Percentiles rank a stretch among this genome's conserved stretches.
phyloP scores from a whole-genome alignment of 2,888 invertebrate genomes.

The Chirona hameri region DNA sequence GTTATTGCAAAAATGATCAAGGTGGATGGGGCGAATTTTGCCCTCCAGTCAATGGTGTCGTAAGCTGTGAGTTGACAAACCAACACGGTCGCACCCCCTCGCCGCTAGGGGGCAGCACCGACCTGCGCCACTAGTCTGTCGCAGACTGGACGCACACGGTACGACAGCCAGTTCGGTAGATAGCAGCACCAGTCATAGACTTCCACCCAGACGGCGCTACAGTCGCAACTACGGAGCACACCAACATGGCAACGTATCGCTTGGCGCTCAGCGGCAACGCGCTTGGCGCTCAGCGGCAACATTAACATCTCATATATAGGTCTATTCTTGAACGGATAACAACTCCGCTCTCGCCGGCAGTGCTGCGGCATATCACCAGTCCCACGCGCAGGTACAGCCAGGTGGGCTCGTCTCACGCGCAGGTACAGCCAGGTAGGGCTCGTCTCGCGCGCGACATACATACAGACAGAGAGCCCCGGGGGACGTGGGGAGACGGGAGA shows the following conservation, averaged over 20 bases:
- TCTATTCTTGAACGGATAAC: neutral
- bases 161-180: neutral
- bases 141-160: neutral
- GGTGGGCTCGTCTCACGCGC: neutral
- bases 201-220: neutral
- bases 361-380: neutral
- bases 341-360: neutral
- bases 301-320: neutral
- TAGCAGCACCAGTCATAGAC: neutral
- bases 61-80: too few species aligned
- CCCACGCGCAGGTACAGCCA: neutral
- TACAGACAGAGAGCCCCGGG: neutral
- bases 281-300: neutral
- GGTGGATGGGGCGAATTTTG: too few species aligned
- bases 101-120: neutral
- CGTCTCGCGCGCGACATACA: neutral
- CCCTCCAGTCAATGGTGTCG: too few species aligned
- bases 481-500: neutral
- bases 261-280: neutral
- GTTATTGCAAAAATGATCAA: too few species aligned
- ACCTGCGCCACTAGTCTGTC: neutral
- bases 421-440: neutral
- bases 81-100: neutral
- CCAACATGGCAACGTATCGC: neutral
- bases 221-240: neutral